Conservation (phyloP, 2,113 vertebrate species). For the Bubo bubo region DNA sequence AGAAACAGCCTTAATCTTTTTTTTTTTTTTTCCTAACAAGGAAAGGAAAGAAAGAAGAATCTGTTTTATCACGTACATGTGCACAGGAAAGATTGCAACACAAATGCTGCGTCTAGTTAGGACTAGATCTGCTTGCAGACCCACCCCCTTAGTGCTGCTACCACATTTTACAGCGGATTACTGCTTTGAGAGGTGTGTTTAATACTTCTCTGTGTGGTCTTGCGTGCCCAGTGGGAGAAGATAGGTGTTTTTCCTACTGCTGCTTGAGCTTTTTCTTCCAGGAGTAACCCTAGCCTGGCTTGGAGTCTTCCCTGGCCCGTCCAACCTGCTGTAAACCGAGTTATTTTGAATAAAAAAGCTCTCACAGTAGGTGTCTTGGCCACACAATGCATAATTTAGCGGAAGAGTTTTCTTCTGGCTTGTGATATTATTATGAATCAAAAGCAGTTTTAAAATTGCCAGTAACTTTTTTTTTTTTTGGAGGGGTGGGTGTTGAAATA, state of each 20-base stretch:
- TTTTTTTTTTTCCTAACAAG: background rate
- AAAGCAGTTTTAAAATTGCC: background rate
- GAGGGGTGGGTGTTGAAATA: background rate
- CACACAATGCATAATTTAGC: fast-evolving
- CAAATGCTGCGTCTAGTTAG: background rate
- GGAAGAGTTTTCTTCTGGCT: background rate
- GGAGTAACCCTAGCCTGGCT: background rate
- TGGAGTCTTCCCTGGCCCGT: background rate
- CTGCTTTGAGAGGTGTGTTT: background rate
- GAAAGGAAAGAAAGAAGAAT: background rate
- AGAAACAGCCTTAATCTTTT: background rate
- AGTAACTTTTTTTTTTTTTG: background rate
- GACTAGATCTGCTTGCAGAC: background rate
- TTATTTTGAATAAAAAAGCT: background rate
- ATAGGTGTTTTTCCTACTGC: background rate
- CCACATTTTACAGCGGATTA: fast-evolving
- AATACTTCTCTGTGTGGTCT: background rate
- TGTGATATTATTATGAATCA: background rate
- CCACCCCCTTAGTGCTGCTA: background rate
- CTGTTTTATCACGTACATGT: fast-evolving
- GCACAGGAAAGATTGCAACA: background rate
- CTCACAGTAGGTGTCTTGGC: background rate
- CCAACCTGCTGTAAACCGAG: background rate
- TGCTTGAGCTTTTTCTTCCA: background rate
- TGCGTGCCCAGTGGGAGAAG: background rate